Conservation (phyloP, 2,113 vertebrate species). For the Pampusana beccarii region DNA sequence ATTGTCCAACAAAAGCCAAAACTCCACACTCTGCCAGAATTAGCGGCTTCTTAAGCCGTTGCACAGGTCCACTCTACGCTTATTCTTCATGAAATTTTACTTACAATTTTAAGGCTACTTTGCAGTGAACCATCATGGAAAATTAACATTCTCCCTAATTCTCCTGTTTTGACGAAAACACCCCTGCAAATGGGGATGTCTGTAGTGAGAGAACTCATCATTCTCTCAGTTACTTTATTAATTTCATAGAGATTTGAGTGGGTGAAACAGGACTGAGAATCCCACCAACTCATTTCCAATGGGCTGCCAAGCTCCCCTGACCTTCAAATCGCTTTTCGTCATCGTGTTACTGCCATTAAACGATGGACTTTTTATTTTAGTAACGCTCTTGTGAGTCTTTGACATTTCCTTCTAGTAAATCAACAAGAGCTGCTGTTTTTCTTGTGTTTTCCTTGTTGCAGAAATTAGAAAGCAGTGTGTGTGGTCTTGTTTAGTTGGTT, state of each 20-base stretch:
- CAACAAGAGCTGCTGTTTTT: not conserved
- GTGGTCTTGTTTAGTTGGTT: not conserved
- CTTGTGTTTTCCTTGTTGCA: not conserved
- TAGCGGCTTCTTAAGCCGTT: constrained; percentile 13
- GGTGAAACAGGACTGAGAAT: not conserved
- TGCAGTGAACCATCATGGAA: not conserved
- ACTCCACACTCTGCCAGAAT: not conserved
- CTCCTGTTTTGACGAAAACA: not conserved
- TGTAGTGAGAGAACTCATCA: rapidly evolving
- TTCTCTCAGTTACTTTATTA: not conserved
- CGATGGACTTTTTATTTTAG: not conserved
- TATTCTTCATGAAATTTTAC: not conserved
- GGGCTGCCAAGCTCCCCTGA: not conserved
- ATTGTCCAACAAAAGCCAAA: constrained; percentile 14
- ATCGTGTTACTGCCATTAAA: rapidly evolving
- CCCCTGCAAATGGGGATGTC: rapidly evolving
- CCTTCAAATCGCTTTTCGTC: not conserved
- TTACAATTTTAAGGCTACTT: not conserved
- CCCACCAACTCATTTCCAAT: not conserved
- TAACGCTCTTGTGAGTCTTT: not conserved
- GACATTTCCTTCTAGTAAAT: not conserved
- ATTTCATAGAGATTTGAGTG: not conserved
- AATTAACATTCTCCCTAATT: not conserved
- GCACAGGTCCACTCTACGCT: not conserved
- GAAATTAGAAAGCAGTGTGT: not conserved